Conservation (phyloP, 2,888 invertebrate genomes). For the Synanthedon myopaeformis region DNA sequence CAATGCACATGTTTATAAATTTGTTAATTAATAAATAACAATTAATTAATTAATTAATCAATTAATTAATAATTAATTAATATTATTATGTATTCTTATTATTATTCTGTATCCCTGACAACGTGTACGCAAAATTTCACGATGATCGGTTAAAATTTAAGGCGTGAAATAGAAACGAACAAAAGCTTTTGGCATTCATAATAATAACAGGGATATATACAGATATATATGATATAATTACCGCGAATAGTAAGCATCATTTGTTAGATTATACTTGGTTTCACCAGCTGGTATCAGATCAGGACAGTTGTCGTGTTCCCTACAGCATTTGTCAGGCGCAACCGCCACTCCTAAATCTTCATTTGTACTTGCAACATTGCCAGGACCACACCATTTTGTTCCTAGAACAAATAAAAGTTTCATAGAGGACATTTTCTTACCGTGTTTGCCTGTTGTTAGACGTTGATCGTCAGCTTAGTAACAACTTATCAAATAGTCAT, state of each 20-base stretch:
- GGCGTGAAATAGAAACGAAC: neutral
- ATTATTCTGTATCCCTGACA: no score
- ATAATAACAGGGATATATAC: neutral
- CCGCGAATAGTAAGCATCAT: constrained; percentile 72
- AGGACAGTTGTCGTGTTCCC: constrained; percentile 79
- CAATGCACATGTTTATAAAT: no score
- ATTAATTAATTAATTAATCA: no score
- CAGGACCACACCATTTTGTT: constrained; percentile 86
- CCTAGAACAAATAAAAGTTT: constrained; percentile 45
- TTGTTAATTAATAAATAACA: no score
- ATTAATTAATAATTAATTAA: no score
- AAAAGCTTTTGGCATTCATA: neutral
- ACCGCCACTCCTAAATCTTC: constrained; percentile 74
- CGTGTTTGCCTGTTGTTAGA: no score
- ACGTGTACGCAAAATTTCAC: no score
- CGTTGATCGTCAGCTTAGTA: no score
- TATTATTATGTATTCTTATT: no score
- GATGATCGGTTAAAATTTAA: no score
- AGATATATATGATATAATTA: constrained; percentile 21
- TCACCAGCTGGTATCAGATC: constrained; percentile 68
- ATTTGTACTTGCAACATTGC: constrained; percentile 72
- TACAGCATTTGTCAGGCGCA: constrained; percentile 78
- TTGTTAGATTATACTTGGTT: constrained; percentile 71
- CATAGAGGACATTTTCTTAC: no score
- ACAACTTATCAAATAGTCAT: no score